Evolutionary conservation across 2,113 vertebrate genomes (phyloP).

Genomic region (Cromileptes altivelis): DNA sequence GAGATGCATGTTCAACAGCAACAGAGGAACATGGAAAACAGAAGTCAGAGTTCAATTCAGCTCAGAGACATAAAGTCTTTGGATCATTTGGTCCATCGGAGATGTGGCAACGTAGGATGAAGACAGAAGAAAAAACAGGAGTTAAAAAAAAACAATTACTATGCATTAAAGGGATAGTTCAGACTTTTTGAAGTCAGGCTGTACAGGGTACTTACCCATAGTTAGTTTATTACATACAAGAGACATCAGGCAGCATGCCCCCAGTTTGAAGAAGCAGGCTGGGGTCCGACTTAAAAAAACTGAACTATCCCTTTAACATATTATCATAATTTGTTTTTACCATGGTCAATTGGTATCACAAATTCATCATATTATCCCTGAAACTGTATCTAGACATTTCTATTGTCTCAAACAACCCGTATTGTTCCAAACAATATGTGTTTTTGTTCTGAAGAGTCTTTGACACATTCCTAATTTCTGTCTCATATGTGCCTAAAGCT

Average conservation of each 20-base stretch:
- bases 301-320: not conserved
- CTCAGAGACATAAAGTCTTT: not conserved
- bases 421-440: constrained; percentile 7
- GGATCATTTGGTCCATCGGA: constrained; percentile 23
- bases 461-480: constrained; percentile 12
- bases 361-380: constrained; percentile 23
- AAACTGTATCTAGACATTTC: constrained; percentile 17
- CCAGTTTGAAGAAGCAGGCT: too few relatives aligned
- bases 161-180: not conserved
- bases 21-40: not conserved
- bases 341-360: not conserved
- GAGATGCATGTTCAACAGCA: not conserved
- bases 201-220: too few relatives aligned
- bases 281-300: too few relatives aligned
- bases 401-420: not conserved
- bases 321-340: not conserved
- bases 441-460: constrained; percentile 22
- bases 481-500: not conserved
- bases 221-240: too few relatives aligned
- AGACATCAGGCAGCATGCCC: too few relatives aligned
- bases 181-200: too few relatives aligned
- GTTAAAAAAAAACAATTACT: not conserved
- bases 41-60: not conserved
- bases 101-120: not conserved
- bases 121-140: not conserved